These are phyloP conservation scores for Hipposideros armiger DNA, from an alignment of 2,113 vertebrate species.

Conservation along the genomic window DNA sequence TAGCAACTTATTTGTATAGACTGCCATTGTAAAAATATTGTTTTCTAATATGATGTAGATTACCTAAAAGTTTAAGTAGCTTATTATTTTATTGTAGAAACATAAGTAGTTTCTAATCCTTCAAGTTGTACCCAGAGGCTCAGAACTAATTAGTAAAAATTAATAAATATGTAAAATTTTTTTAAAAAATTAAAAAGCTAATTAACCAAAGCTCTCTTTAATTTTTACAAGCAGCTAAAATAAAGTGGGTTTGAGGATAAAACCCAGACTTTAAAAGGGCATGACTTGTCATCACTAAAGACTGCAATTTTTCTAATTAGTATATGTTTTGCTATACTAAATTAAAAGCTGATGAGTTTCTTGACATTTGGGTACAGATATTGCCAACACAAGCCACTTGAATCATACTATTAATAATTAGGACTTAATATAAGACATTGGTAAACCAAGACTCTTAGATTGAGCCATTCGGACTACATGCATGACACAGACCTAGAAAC, in stretches of 20 bases:
- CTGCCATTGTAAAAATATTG: background rate
- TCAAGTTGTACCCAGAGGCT: background rate
- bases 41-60: background rate
- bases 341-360: conserved; percentile 43
- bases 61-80: conserved; percentile 18
- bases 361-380: background rate
- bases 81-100: conserved; percentile 46
- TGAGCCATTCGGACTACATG: conserved; percentile 63
- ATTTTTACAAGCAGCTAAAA: conserved; percentile 39
- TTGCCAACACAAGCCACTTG: conserved; percentile 8
- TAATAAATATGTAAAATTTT: background rate
- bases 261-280: background rate
- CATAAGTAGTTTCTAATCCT: conserved; percentile 34
- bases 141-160: background rate
- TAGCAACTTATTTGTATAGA: background rate
- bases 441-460: conserved; percentile 25
- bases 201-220: conserved; percentile 2
- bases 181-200: background rate
- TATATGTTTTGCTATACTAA: background rate
- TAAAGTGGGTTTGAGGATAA: conserved; percentile 25
- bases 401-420: conserved; percentile 65
- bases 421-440: conserved; percentile 33
- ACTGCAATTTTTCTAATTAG: background rate
- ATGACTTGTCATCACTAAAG: background rate
- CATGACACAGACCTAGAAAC: conserved; percentile 41